Evolutionary conservation across 2,888 invertebrate species (phyloP), one percentile per base, ranked within the genome.

Genomic region (Thelaira solivaga): DNA sequence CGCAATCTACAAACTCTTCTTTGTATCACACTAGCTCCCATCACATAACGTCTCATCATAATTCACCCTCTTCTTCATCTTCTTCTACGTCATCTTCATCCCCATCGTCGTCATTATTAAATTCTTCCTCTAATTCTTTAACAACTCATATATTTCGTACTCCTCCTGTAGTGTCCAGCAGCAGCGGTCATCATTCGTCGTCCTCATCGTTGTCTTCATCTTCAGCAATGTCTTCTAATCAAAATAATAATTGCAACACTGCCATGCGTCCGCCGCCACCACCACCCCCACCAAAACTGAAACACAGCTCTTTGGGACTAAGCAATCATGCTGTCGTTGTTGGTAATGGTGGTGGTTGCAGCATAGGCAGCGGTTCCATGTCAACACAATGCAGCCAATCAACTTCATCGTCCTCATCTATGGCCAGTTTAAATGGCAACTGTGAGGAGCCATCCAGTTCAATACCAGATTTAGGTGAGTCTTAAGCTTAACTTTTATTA

Each of bases 381-480:
- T 65, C 72, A 0, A 31, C 41, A 8, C 45, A 62, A 31, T 71
- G 49, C 18, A 31, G 36, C 16, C 55, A 49, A 61, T 61, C 64
- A 29, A 20, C 61, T 3, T 24, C 71, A 2, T 65, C 76, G 5
- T 41, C 55, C 2, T 55, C 62, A 4, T 62, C 73, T 2, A 39
- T 74, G 65, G 22, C n/a, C 36, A 59, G 36, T 29, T 53, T 78
- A 18, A 78, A 78, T 74, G 86, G 88, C 81, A 90, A 83, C 81
- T 90, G 93, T 88, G 95, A 95, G 90, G 95, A 95, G 88, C 95
- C 95, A 10, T 94, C 95, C 82, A 95, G 95, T 90, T 95, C 95
- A 83, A 95, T 95, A 89, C 95, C 95, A 81, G 95, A 95, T 91
- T 91, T 95, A 90, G 95, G 95, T 95, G 88, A 94, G 94, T 91